Evolutionary conservation across 2,888 invertebrate species (phyloP), one percentile per base, ranked within the genome.

Genomic region (Drosophila quasianomalipes): DNA sequence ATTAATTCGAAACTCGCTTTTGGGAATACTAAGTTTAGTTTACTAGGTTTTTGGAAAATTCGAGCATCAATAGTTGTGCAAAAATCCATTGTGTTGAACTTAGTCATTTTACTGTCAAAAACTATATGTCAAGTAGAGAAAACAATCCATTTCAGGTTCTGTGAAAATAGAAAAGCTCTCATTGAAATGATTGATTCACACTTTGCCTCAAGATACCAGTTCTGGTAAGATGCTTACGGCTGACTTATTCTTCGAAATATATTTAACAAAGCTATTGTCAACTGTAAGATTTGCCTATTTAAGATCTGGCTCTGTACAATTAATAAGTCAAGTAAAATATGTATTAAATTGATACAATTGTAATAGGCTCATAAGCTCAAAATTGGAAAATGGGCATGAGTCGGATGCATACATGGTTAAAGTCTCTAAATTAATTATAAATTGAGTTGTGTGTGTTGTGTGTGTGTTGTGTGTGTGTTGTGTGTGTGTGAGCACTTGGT

Each of bases 341-440:
- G 58, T 22, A 52, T 30, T 30, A 35, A 41, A 67, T 53, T 63
- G 64, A 61, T 68, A 57, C 44, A 51, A 41, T 68, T 53, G 60
- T 54, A 61, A 67, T 55, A 52, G 60, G 70, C 37, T 44, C 44
- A 39, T 51, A 33, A 26, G 47, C 44, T 4, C 28, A 14, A 7
- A 44, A 58, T 28, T 16, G 35, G n/a, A 33, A n/a, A 41, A 33
- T 16, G 16, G 28, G 33, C 14, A 28, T 6, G 28, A 47, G 28
- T 16, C 14, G 28, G 57, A 35, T 41, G 0, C 19, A 41, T 19
- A 19, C 19, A 51, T 19, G 19, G 52, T 4, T 30, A 33, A 44
- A 4, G 39, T 16, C 51, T 37, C 51, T 60, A 76, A 86, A 85
- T 89, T 80, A 89, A 85, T 85, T 82, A 85, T 82, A 84, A 82